Percentiles rank a stretch among this genome's conserved stretches.
Conservation (phyloP, 1,140 invertebrate genomes). For the Aethina tumida region DNA sequence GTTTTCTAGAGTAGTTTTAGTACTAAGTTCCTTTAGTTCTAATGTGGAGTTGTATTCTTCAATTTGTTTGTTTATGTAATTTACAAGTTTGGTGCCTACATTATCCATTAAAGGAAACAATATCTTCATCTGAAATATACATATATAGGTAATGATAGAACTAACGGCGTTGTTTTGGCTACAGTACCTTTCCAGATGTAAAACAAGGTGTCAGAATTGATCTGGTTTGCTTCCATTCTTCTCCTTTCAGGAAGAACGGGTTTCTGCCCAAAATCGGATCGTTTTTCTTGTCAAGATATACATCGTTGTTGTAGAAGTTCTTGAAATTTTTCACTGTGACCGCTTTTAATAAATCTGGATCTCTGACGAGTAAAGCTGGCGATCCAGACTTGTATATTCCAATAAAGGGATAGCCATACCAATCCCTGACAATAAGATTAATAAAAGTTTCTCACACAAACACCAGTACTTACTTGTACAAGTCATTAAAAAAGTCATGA, state of each 20-base stretch:
- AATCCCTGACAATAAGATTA: slow-evolving; percentile 3
- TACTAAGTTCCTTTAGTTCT: slow-evolving; percentile 10
- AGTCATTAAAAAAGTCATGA: too few species aligned
- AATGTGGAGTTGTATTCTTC: background rate
- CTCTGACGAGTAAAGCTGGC: slow-evolving; percentile 42
- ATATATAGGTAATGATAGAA: too few species aligned
- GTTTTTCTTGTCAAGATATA: slow-evolving; percentile 25
- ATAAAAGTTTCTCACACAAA: too few species aligned
- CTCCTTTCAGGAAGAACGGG: slow-evolving; percentile 33
- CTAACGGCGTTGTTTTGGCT: too few species aligned
- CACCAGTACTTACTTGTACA: too few species aligned
- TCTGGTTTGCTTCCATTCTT: slow-evolving; percentile 35
- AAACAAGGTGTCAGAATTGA: slow-evolving; percentile 35
- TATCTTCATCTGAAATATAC: slow-evolving; percentile 34
- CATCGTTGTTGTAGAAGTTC: slow-evolving; percentile 36
- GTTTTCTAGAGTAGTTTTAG: slow-evolving; percentile 12
- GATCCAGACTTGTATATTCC: slow-evolving; percentile 35
- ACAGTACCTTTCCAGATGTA: slow-evolving; percentile 25
- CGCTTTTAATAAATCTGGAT: slow-evolving; percentile 43
- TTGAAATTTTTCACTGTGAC: slow-evolving; percentile 45
- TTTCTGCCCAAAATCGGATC: slow-evolving; percentile 35
- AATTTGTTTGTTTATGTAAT: slow-evolving; percentile 12
- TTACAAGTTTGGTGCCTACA: slow-evolving; percentile 8
- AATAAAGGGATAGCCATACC: slow-evolving; percentile 20
- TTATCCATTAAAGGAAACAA: slow-evolving; percentile 35